These are phyloP conservation scores for Neopipo cinnamomea DNA, from an alignment of 2,113 vertebrate genomes.

Conservation along the genomic window DNA sequence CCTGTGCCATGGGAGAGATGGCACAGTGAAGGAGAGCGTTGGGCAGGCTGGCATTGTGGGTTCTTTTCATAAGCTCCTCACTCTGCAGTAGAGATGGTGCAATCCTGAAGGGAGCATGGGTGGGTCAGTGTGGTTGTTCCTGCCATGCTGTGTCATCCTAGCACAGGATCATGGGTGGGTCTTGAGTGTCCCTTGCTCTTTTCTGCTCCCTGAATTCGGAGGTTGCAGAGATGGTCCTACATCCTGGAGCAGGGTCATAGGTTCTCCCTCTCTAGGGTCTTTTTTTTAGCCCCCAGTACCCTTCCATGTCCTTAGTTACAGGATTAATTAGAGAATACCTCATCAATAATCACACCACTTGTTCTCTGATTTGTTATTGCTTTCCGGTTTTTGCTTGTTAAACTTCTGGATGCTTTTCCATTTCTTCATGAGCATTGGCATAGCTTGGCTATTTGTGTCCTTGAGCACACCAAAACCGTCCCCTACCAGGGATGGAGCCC, in stretches of 20 bases:
- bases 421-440: not conserved
- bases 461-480: not conserved
- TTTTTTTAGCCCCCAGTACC: not conserved
- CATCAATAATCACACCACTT: not conserved
- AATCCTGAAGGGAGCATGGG: not conserved
- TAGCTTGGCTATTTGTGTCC: not conserved
- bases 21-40: not conserved
- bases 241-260: not conserved
- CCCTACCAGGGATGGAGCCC: not conserved
- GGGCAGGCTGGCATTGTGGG: not conserved
- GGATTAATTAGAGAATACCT: not conserved
- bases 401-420: not conserved
- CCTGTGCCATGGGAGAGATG: not conserved
- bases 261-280: not conserved
- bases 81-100: not conserved
- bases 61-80: not conserved
- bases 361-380: not conserved
- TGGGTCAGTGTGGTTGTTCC: not conserved
- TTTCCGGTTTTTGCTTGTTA: not conserved
- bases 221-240: not conserved
- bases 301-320: not conserved
- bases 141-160: not conserved
- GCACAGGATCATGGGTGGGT: not conserved
- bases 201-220: not conserved
- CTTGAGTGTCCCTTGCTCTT: not conserved